These are phyloP conservation scores for Onychorhynchus coronatus DNA, from an alignment of 2,113 vertebrate species.

Conservation along the genomic window DNA sequence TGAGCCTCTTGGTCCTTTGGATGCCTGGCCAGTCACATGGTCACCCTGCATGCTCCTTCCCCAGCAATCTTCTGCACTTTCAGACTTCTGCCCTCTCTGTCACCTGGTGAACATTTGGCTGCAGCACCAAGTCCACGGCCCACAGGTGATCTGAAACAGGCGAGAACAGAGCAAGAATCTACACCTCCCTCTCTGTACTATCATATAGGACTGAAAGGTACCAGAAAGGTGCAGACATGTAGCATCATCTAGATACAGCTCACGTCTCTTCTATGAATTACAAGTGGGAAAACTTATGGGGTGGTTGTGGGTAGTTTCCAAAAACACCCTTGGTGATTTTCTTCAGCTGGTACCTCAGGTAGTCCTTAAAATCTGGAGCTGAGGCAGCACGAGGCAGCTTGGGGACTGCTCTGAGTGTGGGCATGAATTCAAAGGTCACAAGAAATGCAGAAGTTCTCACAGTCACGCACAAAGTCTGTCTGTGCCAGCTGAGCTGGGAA, in stretches of 20 bases:
- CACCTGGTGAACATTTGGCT: neutral
- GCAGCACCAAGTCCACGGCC: neutral
- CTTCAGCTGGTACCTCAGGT: neutral
- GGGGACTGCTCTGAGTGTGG: neutral
- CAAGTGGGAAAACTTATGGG: neutral
- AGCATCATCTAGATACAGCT: neutral
- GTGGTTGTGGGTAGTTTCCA: neutral
- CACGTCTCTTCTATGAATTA: neutral
- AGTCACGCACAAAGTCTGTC: neutral
- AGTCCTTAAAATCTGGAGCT: neutral
- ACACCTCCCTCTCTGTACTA: neutral
- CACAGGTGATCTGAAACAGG: neutral
- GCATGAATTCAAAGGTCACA: neutral
- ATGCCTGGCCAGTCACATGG: accelerated
- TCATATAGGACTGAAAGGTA: neutral
- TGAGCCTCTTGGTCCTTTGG: accelerated
- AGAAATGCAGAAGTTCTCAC: neutral
- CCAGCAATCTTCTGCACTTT: neutral
- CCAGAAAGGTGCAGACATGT: neutral
- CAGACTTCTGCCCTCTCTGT: neutral
- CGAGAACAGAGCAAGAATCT: neutral
- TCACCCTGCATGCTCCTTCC: neutral
- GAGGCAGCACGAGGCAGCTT: neutral
- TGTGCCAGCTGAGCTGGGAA: neutral
- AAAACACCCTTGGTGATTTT: neutral